Evolutionary conservation across 2,113 vertebrate genomes (phyloP), one percentile per base, ranked within the genome.

Genomic region (Malaclemys terrapin): DNA sequence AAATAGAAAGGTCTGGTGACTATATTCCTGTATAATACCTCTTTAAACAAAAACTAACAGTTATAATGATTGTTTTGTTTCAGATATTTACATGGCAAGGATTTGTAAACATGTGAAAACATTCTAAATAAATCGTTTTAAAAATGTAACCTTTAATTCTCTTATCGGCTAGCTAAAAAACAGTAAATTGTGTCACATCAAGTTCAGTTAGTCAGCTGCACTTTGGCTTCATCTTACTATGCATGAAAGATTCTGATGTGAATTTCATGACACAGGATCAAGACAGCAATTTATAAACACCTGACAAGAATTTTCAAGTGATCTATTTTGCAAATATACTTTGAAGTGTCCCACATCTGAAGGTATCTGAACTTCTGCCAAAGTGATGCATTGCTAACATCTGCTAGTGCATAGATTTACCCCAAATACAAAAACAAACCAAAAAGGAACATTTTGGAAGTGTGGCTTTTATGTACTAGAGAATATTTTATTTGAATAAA

Each of bases 201-300:
- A 11, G 38, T 92, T 85, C 84, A 88, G n/a, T 72, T 76, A 95
- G 45, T 95, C 72, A 85, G 38, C 59, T 95, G 24, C 78, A 42
- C 0, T 1, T 62, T 76, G 0, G 0, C 62, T 90, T 96, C n/a
- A 7, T 85, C 72, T 53, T 83, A 52, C 22, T 25, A 85, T 16
- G 10, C 82, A 45, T 24, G 4, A 76, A 87, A 85, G 47, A 11
- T 54, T 59, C 5, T 2, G 80, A 91, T 13, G 47, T 80, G 62
- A 90, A 84, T 93, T 78, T 87, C 62, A 78, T 62, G 45, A 65
- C 19, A 69, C 57, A 79, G 12, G 29, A 87, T 22, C 65, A 88
- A 19, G 22, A 17, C 35, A 89, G 76, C 3, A 80, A 86, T 10
- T 84, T 86, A 13, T 6, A 83, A 35, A 25, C 56, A 82, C 47